These are phyloP conservation scores for Allacma fusca DNA, from an alignment of 2,888 invertebrate species.

Conservation along the genomic window DNA sequence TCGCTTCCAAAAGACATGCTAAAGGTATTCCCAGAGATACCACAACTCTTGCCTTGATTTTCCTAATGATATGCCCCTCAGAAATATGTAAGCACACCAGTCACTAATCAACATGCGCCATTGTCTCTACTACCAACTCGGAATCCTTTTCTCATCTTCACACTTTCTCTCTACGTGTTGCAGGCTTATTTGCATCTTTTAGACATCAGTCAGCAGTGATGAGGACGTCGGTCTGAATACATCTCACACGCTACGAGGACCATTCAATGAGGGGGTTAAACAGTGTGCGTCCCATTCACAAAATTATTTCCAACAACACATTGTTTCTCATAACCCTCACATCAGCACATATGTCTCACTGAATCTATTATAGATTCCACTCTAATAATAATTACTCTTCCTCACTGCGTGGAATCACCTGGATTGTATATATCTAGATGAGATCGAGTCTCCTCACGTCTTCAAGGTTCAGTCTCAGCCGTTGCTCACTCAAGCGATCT, in stretches of 20 bases:
- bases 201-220: conserved; percentile 5
- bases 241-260: neutral
- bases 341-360: neutral
- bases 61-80: conserved; percentile 18
- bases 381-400: conserved; percentile 2
- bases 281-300: conserved; percentile 18
- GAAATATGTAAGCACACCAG: neutral
- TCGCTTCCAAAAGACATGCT: too few species aligned
- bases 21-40: neutral
- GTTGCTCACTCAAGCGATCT: too few species aligned
- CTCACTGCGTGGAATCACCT: neutral
- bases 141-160: conserved; percentile 16
- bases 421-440: neutral
- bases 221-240: neutral
- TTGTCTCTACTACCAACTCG: conserved; percentile 20
- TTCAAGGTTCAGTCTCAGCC: too few species aligned
- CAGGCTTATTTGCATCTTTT: conserved; percentile 6
- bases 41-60: conserved; percentile 15
- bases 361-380: conserved; percentile 6
- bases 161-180: conserved; percentile 23
- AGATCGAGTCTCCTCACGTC: neutral
- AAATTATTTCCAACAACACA: conserved; percentile 13
- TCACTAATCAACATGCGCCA: conserved; percentile 31
- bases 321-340: neutral
- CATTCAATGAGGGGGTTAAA: neutral